These are phyloP conservation scores for Alentia gelatinosa DNA, from an alignment of 2,888 invertebrate species.

Conservation along the genomic window DNA sequence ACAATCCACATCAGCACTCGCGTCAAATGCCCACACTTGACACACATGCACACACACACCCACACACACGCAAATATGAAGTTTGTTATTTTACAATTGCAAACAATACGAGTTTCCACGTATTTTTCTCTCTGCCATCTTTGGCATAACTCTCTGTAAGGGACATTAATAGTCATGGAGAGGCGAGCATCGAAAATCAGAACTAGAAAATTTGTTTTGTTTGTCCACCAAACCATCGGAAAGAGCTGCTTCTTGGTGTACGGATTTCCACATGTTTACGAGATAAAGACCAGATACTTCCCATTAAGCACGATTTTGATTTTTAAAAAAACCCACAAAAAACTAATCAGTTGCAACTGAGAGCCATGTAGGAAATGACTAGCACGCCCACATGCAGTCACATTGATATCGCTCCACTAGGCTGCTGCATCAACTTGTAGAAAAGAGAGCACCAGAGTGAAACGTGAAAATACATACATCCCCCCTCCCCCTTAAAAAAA, in stretches of 20 bases:
- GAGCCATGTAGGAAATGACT: neutral
- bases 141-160: neutral
- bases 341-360: too few relatives aligned
- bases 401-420: neutral
- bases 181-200: neutral
- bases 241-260: too few relatives aligned
- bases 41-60: neutral
- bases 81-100: constrained; percentile 2
- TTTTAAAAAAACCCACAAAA: neutral
- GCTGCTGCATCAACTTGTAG: neutral
- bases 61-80: neutral
- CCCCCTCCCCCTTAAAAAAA: neutral
- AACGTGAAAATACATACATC: constrained; percentile 11
- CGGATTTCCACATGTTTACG: neutral
- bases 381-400: neutral
- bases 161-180: neutral
- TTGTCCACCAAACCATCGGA: too few relatives aligned
- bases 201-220: neutral
- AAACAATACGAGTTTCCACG: neutral
- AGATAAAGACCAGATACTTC: neutral
- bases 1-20: neutral
- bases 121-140: neutral
- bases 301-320: neutral
- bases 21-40: too few relatives aligned
- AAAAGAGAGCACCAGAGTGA: constrained; percentile 45